Conservation (phyloP, 2,797 vertebrate genomes). For the Spheniscus humboldti region DNA sequence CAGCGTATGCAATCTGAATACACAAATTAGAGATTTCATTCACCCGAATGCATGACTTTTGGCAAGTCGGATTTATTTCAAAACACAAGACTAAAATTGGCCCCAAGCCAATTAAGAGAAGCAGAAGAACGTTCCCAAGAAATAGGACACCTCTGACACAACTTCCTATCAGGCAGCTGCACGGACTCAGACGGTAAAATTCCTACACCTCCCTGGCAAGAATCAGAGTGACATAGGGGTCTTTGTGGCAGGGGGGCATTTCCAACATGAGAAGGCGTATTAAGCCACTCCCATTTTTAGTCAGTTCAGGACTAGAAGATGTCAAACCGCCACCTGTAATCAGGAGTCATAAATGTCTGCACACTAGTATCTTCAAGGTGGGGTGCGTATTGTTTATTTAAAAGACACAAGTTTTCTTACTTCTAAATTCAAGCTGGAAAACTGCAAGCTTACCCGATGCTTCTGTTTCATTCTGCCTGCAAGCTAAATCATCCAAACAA, state of each 20-base stretch:
- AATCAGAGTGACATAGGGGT: not conserved
- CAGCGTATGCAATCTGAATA: fast-evolving
- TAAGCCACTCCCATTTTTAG: not conserved
- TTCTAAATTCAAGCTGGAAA: not conserved
- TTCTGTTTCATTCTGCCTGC: constrained; percentile 89
- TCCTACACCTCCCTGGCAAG: not conserved
- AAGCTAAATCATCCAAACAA: constrained; percentile 86
- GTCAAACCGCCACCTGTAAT: not conserved
- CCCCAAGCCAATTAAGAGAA: not conserved
- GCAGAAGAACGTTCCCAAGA: not conserved
- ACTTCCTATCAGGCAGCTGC: not conserved
- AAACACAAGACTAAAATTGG: not conserved
- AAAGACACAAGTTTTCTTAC: not conserved
- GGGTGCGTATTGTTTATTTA: too few relatives aligned
- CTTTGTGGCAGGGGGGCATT: not conserved
- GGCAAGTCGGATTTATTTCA: not conserved
- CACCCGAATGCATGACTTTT: not conserved
- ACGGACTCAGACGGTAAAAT: not conserved
- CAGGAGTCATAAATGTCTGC: not conserved
- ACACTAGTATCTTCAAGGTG: not conserved
- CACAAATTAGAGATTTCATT: not conserved
- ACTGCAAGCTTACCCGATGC: constrained; percentile 80
- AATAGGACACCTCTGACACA: not conserved
- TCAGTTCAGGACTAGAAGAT: fast-evolving
- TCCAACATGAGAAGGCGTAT: not conserved